phyloP scores from a whole-genome alignment of 1,140 invertebrate genomes.

The Phocides pigmalion region DNA sequence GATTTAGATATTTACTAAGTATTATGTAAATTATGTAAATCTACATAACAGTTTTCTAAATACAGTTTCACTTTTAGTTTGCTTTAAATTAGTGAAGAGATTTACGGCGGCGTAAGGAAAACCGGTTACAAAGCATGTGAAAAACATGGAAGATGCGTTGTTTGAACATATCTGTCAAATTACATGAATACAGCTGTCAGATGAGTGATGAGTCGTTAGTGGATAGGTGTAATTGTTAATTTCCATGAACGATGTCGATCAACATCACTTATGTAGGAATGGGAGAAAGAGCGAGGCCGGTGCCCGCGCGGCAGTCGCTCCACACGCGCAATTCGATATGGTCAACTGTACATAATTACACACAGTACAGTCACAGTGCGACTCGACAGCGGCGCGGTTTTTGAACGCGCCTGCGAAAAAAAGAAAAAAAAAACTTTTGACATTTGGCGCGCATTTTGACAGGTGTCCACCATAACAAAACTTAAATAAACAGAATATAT shows the following conservation, averaged over 20 bases:
- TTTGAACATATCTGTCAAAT: background rate
- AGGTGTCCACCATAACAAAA: constrained; percentile 36
- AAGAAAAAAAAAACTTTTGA: constrained; percentile 44
- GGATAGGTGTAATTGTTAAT: constrained; percentile 54
- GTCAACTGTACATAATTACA: constrained; percentile 76
- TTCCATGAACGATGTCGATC: constrained; percentile 63
- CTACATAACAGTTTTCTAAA: constrained; percentile 32
- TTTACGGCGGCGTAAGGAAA: background rate
- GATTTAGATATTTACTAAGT: constrained; percentile 11
- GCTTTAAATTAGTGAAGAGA: constrained; percentile 17
- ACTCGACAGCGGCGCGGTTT: constrained; percentile 34
- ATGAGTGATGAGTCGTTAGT: constrained; percentile 41
- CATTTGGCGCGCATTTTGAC: constrained; percentile 63
- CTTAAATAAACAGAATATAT: constrained; percentile 36
- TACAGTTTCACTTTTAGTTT: constrained; percentile 29
- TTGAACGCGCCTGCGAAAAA: constrained; percentile 35
- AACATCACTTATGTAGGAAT: constrained; percentile 75
- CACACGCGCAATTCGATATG: constrained; percentile 79
- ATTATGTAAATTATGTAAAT: constrained; percentile 31
- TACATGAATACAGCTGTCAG: constrained; percentile 46
- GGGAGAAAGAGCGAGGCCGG: constrained; percentile 74
- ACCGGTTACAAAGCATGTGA: constrained; percentile 16
- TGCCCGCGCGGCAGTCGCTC: constrained; percentile 70
- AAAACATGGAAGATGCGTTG: constrained; percentile 1
- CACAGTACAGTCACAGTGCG: constrained; percentile 45